phyloP scores from a whole-genome alignment of 2,113 vertebrate species.

The Podarcis raffonei region DNA sequence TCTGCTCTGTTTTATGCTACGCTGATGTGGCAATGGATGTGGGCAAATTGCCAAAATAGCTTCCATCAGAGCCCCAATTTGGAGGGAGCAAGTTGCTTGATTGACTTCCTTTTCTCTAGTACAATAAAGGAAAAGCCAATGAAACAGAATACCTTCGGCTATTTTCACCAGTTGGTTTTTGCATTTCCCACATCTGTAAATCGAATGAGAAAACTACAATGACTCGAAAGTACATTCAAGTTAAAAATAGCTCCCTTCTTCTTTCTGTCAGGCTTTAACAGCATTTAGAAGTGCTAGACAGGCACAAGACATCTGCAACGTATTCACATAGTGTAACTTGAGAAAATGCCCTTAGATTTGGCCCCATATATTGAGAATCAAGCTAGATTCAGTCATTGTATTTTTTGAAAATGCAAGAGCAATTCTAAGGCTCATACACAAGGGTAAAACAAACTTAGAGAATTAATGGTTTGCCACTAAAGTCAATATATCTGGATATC shows the following conservation, averaged over 20 bases:
- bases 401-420: background rate
- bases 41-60: slow-evolving; percentile 15
- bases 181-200: slow-evolving; percentile 31
- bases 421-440: background rate
- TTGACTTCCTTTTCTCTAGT: background rate
- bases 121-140: background rate
- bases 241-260: slow-evolving; percentile 21
- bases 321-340: background rate
- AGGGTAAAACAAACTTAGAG: background rate
- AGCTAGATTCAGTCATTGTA: background rate
- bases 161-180: background rate
- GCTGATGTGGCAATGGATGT: slow-evolving; percentile 1
- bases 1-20: slow-evolving; percentile 20
- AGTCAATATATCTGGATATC: background rate
- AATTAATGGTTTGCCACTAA: background rate
- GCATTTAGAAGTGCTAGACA: slow-evolving; percentile 4
- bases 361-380: background rate
- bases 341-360: slow-evolving; percentile 9
- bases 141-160: background rate
- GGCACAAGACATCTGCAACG: background rate
- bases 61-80: background rate
- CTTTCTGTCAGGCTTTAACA: slow-evolving; percentile 10
- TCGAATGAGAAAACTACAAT: slow-evolving; percentile 20
- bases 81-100: background rate
- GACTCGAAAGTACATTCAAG: slow-evolving; percentile 15